Evolutionary conservation across 2,113 vertebrate genomes (phyloP).

Genomic region (Corydoras maculifer): DNA sequence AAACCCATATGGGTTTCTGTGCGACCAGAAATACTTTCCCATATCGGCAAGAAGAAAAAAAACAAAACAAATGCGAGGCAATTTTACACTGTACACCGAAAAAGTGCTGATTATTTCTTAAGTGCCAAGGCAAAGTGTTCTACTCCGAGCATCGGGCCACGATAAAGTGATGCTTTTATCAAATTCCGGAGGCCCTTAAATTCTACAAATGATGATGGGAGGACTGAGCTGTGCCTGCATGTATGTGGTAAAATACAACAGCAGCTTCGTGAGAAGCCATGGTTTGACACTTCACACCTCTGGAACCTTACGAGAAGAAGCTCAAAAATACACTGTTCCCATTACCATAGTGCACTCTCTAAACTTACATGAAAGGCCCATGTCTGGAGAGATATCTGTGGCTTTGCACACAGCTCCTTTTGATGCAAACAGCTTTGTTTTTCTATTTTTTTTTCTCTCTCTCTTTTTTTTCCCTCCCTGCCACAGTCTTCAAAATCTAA

Average conservation of each 20-base stretch:
- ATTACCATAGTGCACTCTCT: slow-evolving; percentile 54
- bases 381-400: slow-evolving; percentile 49
- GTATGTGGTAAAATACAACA: slow-evolving; percentile 47
- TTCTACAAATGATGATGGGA: slow-evolving; percentile 43
- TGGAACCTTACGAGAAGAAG: slow-evolving; percentile 52
- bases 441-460: slow-evolving; percentile 19
- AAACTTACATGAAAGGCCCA: slow-evolving; percentile 52
- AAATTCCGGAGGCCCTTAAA: slow-evolving; percentile 36
- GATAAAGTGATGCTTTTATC: too few relatives aligned
- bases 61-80: slow-evolving; percentile 8
- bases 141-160: too few relatives aligned
- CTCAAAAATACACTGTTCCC: slow-evolving; percentile 35
- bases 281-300: slow-evolving; percentile 52
- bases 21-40: slow-evolving; percentile 64
- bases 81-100: slow-evolving; percentile 34
- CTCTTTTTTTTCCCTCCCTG: not conserved
- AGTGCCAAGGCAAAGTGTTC: too few relatives aligned
- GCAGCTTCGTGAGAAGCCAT: slow-evolving; percentile 55
- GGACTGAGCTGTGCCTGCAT: slow-evolving; percentile 42
- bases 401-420: slow-evolving; percentile 57
- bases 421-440: slow-evolving; percentile 59
- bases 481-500: slow-evolving; percentile 37
- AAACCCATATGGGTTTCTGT: slow-evolving; percentile 60
- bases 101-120: slow-evolving; percentile 9
- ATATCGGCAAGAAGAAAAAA: slow-evolving; percentile 40